Evolutionary conservation across 1,140 invertebrate genomes (phyloP).

Genomic region (Zaprionus vittiger): DNA sequence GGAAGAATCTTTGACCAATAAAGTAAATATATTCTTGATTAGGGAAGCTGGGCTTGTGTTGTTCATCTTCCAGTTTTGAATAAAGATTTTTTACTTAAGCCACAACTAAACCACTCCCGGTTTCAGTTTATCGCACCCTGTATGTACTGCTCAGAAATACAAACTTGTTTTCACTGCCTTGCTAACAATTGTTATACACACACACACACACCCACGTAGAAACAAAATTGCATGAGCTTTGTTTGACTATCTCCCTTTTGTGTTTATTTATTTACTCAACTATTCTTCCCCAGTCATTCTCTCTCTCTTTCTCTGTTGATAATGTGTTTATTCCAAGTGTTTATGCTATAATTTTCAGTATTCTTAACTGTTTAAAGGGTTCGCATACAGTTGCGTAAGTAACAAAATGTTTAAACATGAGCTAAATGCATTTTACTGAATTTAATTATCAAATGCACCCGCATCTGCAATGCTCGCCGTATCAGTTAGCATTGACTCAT

Average conservation of each 20-base stretch:
- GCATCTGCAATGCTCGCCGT: not conserved
- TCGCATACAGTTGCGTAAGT: conserved; percentile 18
- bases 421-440: not conserved
- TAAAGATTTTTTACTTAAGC: too few relatives aligned
- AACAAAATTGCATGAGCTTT: conserved; percentile 37
- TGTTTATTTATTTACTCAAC: conserved; percentile 70
- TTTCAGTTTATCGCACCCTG: too few relatives aligned
- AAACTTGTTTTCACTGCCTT: conserved; percentile 32
- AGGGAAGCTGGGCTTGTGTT: too few relatives aligned
- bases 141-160: too few relatives aligned
- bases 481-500: not conserved
- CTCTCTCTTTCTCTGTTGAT: conserved; percentile 22
- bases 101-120: too few relatives aligned
- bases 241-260: conserved; percentile 56
- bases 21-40: too few relatives aligned
- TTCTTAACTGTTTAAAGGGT: conserved; percentile 8
- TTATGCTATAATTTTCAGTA: conserved; percentile 56
- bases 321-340: conserved; percentile 71
- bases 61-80: too few relatives aligned
- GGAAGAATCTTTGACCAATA: too few relatives aligned
- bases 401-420: conserved; percentile 24
- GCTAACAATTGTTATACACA: conserved; percentile 44
- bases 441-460: conserved; percentile 10
- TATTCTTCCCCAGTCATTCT: conserved; percentile 3
- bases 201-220: conserved; percentile 21